A percentile compares a stretch with the other conserved stretches of the same genome.
Evolutionary conservation across 2,888 invertebrate species (phyloP).

Genomic region (Steinernema hermaphroditum): DNA sequence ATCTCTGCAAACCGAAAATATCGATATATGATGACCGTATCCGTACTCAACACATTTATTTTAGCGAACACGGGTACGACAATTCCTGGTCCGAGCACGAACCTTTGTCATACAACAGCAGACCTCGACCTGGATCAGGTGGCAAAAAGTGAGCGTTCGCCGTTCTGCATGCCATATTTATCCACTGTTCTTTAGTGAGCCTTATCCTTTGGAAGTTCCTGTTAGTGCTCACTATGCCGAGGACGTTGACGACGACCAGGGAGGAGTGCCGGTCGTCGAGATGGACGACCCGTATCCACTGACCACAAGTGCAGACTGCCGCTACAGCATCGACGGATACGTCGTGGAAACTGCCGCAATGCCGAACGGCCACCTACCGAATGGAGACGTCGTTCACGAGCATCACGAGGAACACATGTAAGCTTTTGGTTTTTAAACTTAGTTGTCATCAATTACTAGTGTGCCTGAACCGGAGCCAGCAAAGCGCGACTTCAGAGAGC

Average conservation of each 20-base stretch:
- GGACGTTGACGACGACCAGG: neutral
- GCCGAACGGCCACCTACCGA: slow-evolving; percentile 1
- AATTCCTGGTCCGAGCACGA: slow-evolving; percentile 48
- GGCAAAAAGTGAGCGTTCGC: neutral
- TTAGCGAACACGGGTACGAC: slow-evolving; percentile 36
- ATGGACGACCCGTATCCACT: slow-evolving; percentile 8
- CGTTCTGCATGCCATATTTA: neutral
- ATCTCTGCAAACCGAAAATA: too few species aligned
- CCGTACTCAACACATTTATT: neutral
- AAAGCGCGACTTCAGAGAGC: neutral
- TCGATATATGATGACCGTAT: too few species aligned
- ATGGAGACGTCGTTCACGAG: slow-evolving; percentile 10
- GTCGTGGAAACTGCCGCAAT: slow-evolving; percentile 1
- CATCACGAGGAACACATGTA: neutral
- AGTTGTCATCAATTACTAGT: neutral
- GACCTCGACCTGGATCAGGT: slow-evolving; percentile 42
- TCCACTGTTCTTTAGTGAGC: neutral
- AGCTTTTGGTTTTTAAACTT: neutral
- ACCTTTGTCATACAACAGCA: slow-evolving; percentile 59
- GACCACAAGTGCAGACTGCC: neutral
- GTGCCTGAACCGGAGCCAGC: neutral
- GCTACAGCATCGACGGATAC: slow-evolving; percentile 13
- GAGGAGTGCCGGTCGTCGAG: neutral
- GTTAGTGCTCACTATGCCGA: neutral
- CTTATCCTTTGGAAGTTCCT: neutral